phyloP scores from a whole-genome alignment of 1,140 invertebrate species.

The Dendroctonus ponderosae region DNA sequence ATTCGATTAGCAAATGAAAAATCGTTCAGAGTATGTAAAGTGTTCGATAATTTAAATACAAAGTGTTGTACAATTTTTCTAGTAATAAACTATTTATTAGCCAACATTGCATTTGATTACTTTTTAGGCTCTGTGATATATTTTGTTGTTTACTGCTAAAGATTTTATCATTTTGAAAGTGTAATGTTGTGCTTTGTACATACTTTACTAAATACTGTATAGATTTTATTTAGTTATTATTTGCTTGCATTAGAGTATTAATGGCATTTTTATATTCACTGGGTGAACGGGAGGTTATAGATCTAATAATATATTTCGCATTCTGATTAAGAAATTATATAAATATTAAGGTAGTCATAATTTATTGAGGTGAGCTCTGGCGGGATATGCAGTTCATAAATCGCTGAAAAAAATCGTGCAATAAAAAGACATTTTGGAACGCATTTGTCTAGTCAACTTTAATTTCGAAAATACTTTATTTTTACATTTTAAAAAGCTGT shows the following conservation, averaged over 20 bases:
- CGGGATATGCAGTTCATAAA: no score
- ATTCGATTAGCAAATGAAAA: background rate
- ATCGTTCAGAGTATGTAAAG: background rate
- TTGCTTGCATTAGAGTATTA: constrained; percentile 22
- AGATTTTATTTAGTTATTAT: constrained; percentile 8
- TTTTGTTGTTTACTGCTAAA: constrained; percentile 42
- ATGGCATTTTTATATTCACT: constrained; percentile 35
- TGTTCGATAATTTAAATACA: constrained; percentile 5
- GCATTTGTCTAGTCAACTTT: no score
- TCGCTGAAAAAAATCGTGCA: no score
- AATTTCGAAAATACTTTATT: no score
- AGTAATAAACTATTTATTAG: constrained; percentile 14
- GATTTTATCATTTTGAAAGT: constrained; percentile 35
- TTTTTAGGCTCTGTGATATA: constrained; percentile 49
- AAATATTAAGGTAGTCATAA: no score
- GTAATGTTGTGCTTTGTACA: constrained; percentile 32
- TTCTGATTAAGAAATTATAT: no score
- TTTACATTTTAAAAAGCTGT: no score
- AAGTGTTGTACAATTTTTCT: constrained; percentile 16
- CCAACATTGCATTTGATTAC: constrained; percentile 29
- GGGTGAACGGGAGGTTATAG: constrained; percentile 45
- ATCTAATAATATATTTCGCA: constrained; percentile 21
- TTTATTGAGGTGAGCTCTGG: no score
- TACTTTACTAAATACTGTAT: background rate
- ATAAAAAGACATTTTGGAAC: no score